phyloP scores from a whole-genome alignment of 2,797 vertebrate genomes.

The Pyrocephalus nanus region DNA sequence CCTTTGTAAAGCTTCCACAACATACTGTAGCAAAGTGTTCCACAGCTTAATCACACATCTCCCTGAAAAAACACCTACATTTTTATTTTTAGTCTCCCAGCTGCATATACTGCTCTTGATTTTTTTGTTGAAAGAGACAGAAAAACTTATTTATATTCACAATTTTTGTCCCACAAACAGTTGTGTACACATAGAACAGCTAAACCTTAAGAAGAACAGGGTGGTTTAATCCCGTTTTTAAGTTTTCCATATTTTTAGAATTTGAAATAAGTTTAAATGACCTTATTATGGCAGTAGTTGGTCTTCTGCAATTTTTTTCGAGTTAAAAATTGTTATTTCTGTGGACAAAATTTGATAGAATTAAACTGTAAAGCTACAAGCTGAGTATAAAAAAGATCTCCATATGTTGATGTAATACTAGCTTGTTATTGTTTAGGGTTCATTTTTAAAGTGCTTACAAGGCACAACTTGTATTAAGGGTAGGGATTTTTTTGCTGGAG shows the following conservation, averaged over 20 bases:
- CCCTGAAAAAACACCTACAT: not conserved
- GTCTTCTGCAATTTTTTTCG: not conserved
- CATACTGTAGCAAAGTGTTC: not conserved
- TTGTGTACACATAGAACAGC: not conserved
- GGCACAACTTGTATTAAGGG: not conserved
- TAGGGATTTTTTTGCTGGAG: not conserved
- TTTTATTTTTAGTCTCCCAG: not conserved
- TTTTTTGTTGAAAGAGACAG: not conserved
- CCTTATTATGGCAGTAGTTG: not conserved
- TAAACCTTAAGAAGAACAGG: not conserved
- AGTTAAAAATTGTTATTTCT: not conserved
- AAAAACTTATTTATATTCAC: not conserved
- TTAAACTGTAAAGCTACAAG: not conserved
- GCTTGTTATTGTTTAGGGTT: not conserved
- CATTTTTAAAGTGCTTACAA: not conserved
- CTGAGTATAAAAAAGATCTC: not conserved
- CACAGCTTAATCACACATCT: not conserved
- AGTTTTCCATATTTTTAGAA: not conserved
- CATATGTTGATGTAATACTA: not conserved
- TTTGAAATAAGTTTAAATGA: not conserved
- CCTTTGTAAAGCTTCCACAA: not conserved
- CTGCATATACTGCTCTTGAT: not conserved
- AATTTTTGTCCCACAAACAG: rapidly evolving
- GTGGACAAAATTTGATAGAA: not conserved
- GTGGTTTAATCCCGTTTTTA: not conserved